Conservation (phyloP, 2,797 vertebrate genomes). For the Pogoniulus pusillus region DNA sequence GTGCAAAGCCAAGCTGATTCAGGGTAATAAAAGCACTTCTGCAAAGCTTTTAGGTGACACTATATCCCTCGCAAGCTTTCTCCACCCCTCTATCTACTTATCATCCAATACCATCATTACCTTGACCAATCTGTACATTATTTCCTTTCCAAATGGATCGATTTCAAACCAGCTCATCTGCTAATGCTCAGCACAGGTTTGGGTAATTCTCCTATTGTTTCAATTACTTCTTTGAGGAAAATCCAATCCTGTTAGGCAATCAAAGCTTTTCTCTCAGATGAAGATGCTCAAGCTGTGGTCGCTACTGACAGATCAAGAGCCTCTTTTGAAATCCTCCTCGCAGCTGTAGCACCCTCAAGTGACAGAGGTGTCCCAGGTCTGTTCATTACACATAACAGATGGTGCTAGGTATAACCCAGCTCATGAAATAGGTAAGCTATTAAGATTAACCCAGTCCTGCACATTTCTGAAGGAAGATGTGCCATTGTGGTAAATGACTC, state of each 20-base stretch:
- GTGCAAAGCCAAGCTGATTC: conserved; percentile 49
- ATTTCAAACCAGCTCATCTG: conserved; percentile 48
- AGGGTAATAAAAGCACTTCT: conserved; percentile 63
- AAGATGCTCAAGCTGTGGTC: not conserved
- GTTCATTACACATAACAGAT: not conserved
- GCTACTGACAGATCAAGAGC: not conserved
- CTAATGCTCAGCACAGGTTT: conserved; percentile 6
- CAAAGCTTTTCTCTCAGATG: not conserved
- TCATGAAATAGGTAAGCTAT: not conserved
- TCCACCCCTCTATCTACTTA: not conserved
- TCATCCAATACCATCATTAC: conserved; percentile 27
- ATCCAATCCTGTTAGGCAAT: conserved; percentile 24
- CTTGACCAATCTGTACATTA: conserved; percentile 34
- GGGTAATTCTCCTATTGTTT: conserved; percentile 25
- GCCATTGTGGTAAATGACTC: not conserved
- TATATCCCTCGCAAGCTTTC: conserved; percentile 33
- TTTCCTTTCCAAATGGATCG: conserved; percentile 48
- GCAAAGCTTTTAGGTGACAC: conserved; percentile 38
- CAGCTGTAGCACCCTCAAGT: conserved; percentile 20
- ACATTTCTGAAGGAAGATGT: not conserved
- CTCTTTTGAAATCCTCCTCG: not conserved
- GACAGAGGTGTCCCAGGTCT: conserved; percentile 8
- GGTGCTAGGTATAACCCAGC: not conserved
- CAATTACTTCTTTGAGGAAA: conserved; percentile 37
- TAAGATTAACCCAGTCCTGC: not conserved